Percentiles rank a stretch among this genome's conserved stretches.
Conservation (phyloP, 2,888 invertebrate species). For the Dynastes maya region DNA sequence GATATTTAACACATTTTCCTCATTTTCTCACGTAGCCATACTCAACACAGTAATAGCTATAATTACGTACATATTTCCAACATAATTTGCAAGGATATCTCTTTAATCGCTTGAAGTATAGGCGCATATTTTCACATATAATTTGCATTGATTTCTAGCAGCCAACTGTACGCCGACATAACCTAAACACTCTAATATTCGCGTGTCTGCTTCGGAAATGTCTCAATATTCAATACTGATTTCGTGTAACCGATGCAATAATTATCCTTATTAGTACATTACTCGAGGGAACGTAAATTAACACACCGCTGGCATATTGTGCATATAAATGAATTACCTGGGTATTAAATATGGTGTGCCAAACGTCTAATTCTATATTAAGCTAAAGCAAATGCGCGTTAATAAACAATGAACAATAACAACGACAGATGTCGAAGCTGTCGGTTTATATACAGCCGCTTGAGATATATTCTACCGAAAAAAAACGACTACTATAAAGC, state of each 20-base stretch:
- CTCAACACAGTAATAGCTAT: too few relatives aligned
- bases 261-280: neutral
- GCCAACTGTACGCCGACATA: slow-evolving; percentile 1
- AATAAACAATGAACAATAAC: neutral
- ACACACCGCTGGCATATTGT: neutral
- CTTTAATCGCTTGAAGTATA: neutral
- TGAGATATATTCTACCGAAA: neutral
- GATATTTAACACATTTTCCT: too few relatives aligned
- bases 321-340: neutral
- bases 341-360: neutral
- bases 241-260: neutral
- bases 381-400: neutral
- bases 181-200: slow-evolving; percentile 4
- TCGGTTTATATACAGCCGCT: neutral
- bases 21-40: too few relatives aligned
- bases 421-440: slow-evolving; percentile 11
- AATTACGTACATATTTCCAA: neutral
- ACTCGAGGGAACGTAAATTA: neutral
- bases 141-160: neutral
- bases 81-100: neutral
- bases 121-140: neutral
- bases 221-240: neutral
- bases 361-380: slow-evolving; percentile 13
- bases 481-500: neutral
- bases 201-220: slow-evolving; percentile 1